phyloP scores from a whole-genome alignment of 2,113 vertebrate species.

The Psephotus haematonotus region DNA sequence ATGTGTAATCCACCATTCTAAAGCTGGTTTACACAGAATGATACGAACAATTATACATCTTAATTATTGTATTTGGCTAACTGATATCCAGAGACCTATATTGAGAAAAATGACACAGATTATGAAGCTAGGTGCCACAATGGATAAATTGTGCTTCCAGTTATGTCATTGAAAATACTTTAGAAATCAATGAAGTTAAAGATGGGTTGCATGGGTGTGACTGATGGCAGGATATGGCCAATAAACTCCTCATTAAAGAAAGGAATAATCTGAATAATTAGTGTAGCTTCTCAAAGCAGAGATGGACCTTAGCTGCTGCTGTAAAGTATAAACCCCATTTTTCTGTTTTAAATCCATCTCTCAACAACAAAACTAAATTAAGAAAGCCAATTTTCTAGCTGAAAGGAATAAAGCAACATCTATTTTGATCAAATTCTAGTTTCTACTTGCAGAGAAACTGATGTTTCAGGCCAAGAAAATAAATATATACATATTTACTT shows the following conservation, averaged over 20 bases:
- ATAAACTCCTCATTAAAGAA: neutral
- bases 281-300: neutral
- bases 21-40: neutral
- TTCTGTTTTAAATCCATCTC: neutral
- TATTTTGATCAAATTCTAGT: neutral
- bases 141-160: neutral
- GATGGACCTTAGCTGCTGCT: neutral
- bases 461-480: neutral
- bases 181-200: neutral
- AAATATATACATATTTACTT: neutral
- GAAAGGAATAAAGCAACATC: neutral
- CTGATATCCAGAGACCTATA: neutral
- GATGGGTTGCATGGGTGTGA: neutral
- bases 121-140: neutral
- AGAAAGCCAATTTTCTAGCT: neutral
- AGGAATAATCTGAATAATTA: neutral
- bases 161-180: neutral
- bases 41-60: neutral
- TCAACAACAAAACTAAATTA: neutral
- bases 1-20: neutral
- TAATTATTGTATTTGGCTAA: neutral
- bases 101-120: neutral
- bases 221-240: neutral
- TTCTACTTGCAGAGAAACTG: neutral
- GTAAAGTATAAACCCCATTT: neutral